Percentiles rank a stretch among this genome's conserved stretches.
Evolutionary conservation across 2,888 invertebrate genomes (phyloP).

Genomic region (Pachycephus smyrnensis): DNA sequence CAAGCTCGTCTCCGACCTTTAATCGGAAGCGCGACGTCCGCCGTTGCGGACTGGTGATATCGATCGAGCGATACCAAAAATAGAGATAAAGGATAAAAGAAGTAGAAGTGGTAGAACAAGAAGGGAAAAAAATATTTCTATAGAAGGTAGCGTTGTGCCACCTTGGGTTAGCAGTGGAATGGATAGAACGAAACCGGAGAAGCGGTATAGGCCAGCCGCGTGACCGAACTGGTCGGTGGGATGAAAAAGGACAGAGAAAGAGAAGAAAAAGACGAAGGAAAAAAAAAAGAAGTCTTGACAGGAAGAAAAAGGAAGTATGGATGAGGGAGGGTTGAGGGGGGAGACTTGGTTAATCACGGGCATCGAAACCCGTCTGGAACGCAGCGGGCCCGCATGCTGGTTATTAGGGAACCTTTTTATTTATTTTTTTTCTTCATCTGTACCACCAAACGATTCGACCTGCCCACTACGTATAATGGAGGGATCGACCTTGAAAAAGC

Average conservation of each 20-base stretch:
- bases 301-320: not conserved
- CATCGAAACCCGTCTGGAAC: slow-evolving; percentile 4
- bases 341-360: slow-evolving; percentile 9
- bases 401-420: not conserved
- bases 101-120: too few relatives aligned
- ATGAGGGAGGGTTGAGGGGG: not conserved
- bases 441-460: not conserved
- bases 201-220: too few relatives aligned
- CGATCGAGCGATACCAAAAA: too few relatives aligned
- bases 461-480: too few relatives aligned
- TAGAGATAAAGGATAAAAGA: too few relatives aligned
- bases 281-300: not conserved
- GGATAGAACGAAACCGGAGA: too few relatives aligned
- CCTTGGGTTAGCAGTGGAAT: too few relatives aligned
- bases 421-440: not conserved
- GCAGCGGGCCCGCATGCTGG: not conserved
- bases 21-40: slow-evolving; percentile 1
- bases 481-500: not conserved
- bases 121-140: too few relatives aligned
- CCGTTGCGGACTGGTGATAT: too few relatives aligned
- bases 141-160: too few relatives aligned
- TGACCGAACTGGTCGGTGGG: too few relatives aligned
- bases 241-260: too few relatives aligned
- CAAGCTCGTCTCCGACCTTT: slow-evolving; percentile 4
- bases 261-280: not conserved